Evolutionary conservation across 2,113 vertebrate genomes (phyloP).

Genomic region (Leuciscus idus): DNA sequence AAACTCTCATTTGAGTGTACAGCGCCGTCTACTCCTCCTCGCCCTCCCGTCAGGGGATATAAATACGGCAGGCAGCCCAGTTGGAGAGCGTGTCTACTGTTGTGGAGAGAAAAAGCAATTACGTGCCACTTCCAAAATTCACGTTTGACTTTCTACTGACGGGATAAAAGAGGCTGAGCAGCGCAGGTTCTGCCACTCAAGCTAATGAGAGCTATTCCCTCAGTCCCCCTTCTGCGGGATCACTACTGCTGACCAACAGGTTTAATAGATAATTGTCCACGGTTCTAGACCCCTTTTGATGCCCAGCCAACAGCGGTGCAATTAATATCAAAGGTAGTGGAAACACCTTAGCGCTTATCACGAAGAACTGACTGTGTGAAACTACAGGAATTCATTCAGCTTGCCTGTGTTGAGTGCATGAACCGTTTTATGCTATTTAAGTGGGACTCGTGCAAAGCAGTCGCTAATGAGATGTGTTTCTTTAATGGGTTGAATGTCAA

Average conservation of each 20-base stretch:
- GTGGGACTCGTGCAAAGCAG: conserved; percentile 25
- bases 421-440: conserved; percentile 23
- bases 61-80: conserved; percentile 33
- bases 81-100: conserved; percentile 73
- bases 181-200: conserved; percentile 58
- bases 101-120: conserved; percentile 82
- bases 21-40: conserved; percentile 12
- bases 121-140: conserved; percentile 75
- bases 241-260: conserved; percentile 45
- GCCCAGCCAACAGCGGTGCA: conserved; percentile 28
- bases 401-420: conserved; percentile 7
- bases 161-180: conserved; percentile 57
- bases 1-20: background rate
- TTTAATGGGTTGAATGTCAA: conserved; percentile 35
- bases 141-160: conserved; percentile 57
- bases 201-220: conserved; percentile 61
- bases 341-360: conserved; percentile 54
- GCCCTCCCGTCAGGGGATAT: conserved; percentile 27
- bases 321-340: conserved; percentile 57
- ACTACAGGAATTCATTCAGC: conserved; percentile 32
- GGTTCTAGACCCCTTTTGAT: conserved; percentile 48
- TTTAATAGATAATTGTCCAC: conserved; percentile 54
- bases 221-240: conserved; percentile 24
- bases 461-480: conserved; percentile 36
- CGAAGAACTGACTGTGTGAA: conserved; percentile 15